Base-by-base conservation (phyloP, 2,888 invertebrate species). In the Erebia ligea region DNA sequence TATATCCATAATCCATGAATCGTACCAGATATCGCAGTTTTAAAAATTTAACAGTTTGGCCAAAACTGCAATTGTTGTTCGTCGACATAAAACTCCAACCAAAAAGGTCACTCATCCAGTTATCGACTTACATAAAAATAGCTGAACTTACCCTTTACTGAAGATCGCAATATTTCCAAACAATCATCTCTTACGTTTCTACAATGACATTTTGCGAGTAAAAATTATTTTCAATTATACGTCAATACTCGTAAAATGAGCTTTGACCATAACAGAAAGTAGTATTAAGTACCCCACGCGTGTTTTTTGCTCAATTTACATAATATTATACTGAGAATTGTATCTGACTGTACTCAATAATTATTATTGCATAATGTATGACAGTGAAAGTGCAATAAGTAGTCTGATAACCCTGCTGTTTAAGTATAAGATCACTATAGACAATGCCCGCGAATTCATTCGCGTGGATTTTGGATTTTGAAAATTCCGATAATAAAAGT, bases 301-400 rank as follows among this genome's bases (percentile, higher is more conserved):
- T 19, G 6, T 1, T 54, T 54, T 54, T 54, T 19, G 19, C 8
- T 54, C 17, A 54, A 10, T 19, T 54, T 54, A 17, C 54, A 17
- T 19, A 1, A 54, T 54, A 54, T 19, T 19, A 19, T 9, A 54
- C 54, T 54, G 54, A 11, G 19, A 19, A 54, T 54, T 54, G 54
- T 17, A 19, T 54, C 19, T 0, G 54, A 19, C 17, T 54, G 54
- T 9, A 15, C 13, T 15, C 15, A 50, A 5, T 34, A 34, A 34
- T 34, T 34, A 6, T 6, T 6, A 34, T n/a, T 50, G 15, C 15
- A 50, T 45, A 45, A 45, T 13, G 45, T 13, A 45, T 15, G 50
- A 50, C 50, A 50, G 50, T 50, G 50, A 50, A 50, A 50, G 50
- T 50, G 50, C n/a, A n/a, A n/a, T 50, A n/a, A n/a, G 50, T n/a